Conservation (phyloP, 30 jellyfish, hydroid and myxozoan species). For the Turritopsis dohrnii region DNA sequence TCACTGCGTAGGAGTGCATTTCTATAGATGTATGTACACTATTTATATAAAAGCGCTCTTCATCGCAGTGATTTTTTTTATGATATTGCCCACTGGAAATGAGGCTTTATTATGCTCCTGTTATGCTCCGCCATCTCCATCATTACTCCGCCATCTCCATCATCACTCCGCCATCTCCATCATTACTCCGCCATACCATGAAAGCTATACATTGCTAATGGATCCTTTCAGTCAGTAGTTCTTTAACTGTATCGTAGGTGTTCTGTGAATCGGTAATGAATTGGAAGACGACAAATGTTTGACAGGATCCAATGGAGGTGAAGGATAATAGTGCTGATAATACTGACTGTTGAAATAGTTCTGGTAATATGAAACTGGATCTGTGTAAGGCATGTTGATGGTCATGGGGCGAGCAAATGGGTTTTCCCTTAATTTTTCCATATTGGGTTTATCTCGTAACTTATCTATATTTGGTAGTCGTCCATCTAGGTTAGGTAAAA, state of each 20-base stretch:
- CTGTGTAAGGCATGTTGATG: slow-evolving; percentile 26
- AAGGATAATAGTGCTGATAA: slow-evolving; percentile 6
- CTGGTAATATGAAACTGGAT: slow-evolving; percentile 10
- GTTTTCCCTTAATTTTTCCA: slow-evolving; percentile 10
- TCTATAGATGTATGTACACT: too few species aligned
- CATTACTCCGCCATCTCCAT: too few species aligned
- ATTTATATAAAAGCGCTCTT: too few species aligned
- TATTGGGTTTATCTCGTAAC: background rate
- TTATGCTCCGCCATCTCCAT: too few species aligned
- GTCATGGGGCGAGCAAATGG: slow-evolving; percentile 19
- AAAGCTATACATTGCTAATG: too few species aligned
- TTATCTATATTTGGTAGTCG: background rate
- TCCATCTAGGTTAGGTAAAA: background rate
- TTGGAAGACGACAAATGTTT: slow-evolving; percentile 8
- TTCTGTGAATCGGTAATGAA: background rate
- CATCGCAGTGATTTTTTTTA: too few species aligned
- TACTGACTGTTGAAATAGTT: background rate
- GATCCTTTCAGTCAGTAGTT: background rate
- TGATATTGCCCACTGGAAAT: too few species aligned
- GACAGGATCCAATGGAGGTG: slow-evolving; percentile 39
- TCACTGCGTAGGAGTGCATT: too few species aligned
- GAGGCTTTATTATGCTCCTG: too few species aligned
- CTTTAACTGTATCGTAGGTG: background rate
- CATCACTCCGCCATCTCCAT: too few species aligned
- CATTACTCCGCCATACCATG: too few species aligned